Evolutionary conservation across 1,140 invertebrate genomes (phyloP).

Genomic region (Aphidius ervi): DNA sequence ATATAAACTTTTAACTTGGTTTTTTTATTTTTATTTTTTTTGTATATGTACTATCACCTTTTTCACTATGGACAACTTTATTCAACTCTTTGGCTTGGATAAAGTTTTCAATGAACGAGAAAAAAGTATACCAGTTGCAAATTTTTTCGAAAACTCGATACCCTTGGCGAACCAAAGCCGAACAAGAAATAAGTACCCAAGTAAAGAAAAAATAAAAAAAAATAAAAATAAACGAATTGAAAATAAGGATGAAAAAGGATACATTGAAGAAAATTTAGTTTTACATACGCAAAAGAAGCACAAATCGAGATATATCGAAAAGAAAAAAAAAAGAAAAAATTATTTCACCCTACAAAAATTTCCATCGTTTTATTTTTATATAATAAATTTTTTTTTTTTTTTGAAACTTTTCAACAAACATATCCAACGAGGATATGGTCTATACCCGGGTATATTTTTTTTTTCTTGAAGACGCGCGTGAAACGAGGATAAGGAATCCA

Average conservation of each 20-base stretch:
- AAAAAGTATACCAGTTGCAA: not conserved
- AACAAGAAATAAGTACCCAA: not conserved
- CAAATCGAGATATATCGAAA: constrained; percentile 14
- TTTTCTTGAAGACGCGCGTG: constrained; percentile 26
- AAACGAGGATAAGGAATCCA: constrained; percentile 32
- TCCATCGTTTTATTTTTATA: no score
- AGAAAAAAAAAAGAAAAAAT: no score
- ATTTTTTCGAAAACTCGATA: constrained; percentile 17
- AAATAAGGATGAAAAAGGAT: constrained; percentile 1
- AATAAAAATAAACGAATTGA: not conserved
- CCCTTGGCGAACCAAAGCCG: not conserved
- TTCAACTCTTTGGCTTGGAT: no score
- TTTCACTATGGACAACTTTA: no score
- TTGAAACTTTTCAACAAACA: not conserved
- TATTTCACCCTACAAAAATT: no score
- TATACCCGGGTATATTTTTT: constrained; percentile 17
- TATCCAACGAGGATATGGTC: constrained; percentile 8
- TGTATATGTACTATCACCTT: no score
- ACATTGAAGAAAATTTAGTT: constrained; percentile 16
- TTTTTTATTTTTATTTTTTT: no score
- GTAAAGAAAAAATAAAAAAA: constrained; percentile 14
- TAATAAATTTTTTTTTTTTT: not conserved
- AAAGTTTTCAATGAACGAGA: constrained; percentile 16
- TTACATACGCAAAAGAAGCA: constrained; percentile 6
- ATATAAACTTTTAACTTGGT: no score